Evolutionary conservation across 2,888 invertebrate genomes (phyloP), one percentile per base, ranked within the genome.

Genomic region (Neria commutata): DNA sequence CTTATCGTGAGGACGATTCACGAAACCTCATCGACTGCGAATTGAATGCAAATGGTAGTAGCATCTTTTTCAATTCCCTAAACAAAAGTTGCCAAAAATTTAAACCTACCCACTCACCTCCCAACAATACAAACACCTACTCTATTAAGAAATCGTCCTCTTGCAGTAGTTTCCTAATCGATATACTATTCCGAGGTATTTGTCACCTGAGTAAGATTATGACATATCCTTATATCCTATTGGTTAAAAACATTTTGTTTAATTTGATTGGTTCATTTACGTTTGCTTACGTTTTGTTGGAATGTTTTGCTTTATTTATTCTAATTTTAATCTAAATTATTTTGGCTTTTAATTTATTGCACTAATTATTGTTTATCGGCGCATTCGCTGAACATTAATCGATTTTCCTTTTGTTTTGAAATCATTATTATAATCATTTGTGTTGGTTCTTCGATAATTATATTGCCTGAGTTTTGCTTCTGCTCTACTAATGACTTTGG

Each of bases 121-220:
- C 61, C 56, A 62, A 47, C 63, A 75, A 73, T 50, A 29, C 50
- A 54, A 46, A 71, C 67, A 68, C 71, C 61, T 79, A 71, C 72
- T 71, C 74, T 71, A 81, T 82, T 72, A 79, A 81, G 74, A 82
- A 82, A 79, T 82, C 82, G 74, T 81, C 81, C 74, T 82, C 81
- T 74, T 82, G 82, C 82, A 82, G 83, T 82, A 83, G 80, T 80
- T 83, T 82, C 77, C 79, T 82, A 74, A 80, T 82, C 76, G 81
- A 81, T 81, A 76, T 81, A 72, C 75, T 82, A 74, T 82, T 82
- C 79, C 81, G 83, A 82, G 81, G 83, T 82, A 82, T 81, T 81
- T 79, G 78, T 79, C 75, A 78, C 73, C 73, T 78, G 78, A 79
- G 77, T 78, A 79, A 79, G 75, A 73, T 71, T 71, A 64, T 77